A percentile compares a stretch with the other conserved stretches of the same genome.
These are phyloP conservation scores for Lipophrys pholis DNA, from an alignment of 2,113 vertebrate genomes.

Conservation along the genomic window DNA sequence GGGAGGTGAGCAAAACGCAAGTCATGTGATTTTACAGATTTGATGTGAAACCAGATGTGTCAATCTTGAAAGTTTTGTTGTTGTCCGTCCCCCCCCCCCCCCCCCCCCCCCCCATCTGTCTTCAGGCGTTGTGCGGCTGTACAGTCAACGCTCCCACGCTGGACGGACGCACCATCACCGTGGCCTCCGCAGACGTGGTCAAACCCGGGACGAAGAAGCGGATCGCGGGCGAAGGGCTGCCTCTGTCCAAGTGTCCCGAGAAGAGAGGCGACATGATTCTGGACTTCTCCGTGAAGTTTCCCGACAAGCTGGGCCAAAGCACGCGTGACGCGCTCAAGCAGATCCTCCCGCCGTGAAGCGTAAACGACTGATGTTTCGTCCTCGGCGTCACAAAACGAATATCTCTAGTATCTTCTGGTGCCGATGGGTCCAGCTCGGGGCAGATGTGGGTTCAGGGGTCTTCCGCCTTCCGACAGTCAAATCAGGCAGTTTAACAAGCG, in stretches of 20 bases:
- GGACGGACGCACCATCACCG: slow-evolving; percentile 89
- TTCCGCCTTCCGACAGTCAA: slow-evolving; percentile 5
- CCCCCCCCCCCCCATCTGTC: background rate
- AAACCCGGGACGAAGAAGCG: slow-evolving; percentile 90
- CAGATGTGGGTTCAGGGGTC: slow-evolving; percentile 15
- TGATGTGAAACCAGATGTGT: background rate
- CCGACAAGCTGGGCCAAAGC: slow-evolving; percentile 85
- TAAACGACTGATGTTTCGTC: background rate
- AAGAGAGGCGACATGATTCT: slow-evolving; percentile 92
- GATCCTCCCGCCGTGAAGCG: slow-evolving; percentile 85
- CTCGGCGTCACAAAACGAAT: slow-evolving; percentile 2
- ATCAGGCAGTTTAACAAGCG: slow-evolving; percentile 7
- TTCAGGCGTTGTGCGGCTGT: slow-evolving; percentile 93
- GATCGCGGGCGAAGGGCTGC: slow-evolving; percentile 90
- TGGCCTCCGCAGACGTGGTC: slow-evolving; percentile 90
- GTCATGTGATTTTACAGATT: background rate
- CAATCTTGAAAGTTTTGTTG: background rate
- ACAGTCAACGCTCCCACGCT: slow-evolving; percentile 89
- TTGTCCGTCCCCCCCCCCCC: too few relatives aligned
- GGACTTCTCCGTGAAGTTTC: slow-evolving; percentile 91
- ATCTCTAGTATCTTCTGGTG: slow-evolving; percentile 23
- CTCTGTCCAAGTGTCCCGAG: slow-evolving; percentile 88
- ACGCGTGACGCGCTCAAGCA: slow-evolving; percentile 86
- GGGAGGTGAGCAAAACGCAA: slow-evolving; percentile 84
- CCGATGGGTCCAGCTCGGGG: slow-evolving; percentile 13